phyloP scores from a whole-genome alignment of 2,113 vertebrate species.

The Stictonetta naevosa region DNA sequence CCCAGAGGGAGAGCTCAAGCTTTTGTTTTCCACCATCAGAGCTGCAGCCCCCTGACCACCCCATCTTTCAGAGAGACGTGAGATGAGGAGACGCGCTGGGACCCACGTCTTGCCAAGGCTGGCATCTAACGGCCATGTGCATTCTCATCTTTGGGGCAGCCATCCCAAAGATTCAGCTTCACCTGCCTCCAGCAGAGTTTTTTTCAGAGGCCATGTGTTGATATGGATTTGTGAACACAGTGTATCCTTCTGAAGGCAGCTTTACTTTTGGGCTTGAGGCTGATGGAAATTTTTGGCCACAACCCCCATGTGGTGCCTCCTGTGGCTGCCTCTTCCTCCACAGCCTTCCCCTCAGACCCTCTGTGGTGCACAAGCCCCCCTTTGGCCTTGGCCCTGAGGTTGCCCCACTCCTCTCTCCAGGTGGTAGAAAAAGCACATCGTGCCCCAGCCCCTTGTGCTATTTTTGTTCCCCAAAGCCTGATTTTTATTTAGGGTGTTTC shows the following conservation, averaged over 20 bases:
- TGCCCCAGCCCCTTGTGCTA: rapidly evolving
- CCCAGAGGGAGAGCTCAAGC: not conserved
- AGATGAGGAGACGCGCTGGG: not conserved
- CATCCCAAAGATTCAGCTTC: not conserved
- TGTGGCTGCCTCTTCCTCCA: not conserved
- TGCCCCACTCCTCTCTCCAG: not conserved
- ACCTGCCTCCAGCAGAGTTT: not conserved
- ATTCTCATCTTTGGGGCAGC: not conserved
- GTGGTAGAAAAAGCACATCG: not conserved
- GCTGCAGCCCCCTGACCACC: not conserved
- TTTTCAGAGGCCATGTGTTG: not conserved
- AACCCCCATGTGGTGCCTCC: not conserved
- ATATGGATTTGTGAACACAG: not conserved
- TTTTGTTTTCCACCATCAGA: not conserved
- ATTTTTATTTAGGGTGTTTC: constrained; percentile 19
- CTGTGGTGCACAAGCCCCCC: no score
- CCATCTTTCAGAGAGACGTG: not conserved
- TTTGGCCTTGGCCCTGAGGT: not conserved
- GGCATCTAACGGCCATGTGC: not conserved
- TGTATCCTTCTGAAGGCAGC: not conserved
- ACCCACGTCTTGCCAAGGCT: not conserved
- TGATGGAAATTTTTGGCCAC: not conserved
- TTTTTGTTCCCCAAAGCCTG: not conserved
- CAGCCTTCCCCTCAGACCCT: not conserved
- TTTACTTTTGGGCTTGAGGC: not conserved